These are phyloP conservation scores for Actinemys pallida DNA, from an alignment of 2,113 vertebrate species.

Conservation along the genomic window DNA sequence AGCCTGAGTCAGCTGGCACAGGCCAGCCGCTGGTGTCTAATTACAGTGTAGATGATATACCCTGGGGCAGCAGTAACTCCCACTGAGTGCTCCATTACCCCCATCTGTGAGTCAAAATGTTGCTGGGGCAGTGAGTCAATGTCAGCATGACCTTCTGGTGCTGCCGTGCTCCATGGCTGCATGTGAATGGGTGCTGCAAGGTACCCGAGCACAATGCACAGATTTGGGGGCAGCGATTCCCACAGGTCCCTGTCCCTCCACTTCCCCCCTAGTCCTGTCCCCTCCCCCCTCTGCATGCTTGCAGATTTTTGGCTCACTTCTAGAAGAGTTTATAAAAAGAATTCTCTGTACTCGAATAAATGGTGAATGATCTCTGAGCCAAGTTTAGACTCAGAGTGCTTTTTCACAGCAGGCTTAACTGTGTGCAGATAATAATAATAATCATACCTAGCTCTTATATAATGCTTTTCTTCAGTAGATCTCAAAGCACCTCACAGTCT, in stretches of 20 bases:
- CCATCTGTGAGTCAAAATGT: neutral
- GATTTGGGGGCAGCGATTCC: neutral
- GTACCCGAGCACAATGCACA: neutral
- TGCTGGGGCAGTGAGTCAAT: neutral
- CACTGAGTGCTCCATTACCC: neutral
- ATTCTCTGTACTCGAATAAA: neutral
- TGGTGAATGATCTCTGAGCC: neutral
- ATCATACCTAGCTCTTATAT: neutral
- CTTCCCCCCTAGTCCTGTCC: neutral
- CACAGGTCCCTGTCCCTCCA: neutral
- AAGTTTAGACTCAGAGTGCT: neutral
- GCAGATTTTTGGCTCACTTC: neutral
- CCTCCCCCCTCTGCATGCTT: neutral
- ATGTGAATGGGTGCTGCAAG: neutral
- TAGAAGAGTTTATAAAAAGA: neutral
- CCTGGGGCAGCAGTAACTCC: neutral
- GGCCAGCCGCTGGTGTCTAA: too few relatives aligned
- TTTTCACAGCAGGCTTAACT: neutral
- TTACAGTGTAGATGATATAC: too few relatives aligned
- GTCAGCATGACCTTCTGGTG: neutral
- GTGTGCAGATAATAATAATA: neutral
- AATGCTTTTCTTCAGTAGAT: too few relatives aligned
- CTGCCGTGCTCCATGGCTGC: rapidly evolving
- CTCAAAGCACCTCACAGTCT: too few relatives aligned
- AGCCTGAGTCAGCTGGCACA: too few relatives aligned